These are phyloP conservation scores for Erebia aethiops DNA, from an alignment of 2,888 invertebrate genomes.

Conservation along the genomic window DNA sequence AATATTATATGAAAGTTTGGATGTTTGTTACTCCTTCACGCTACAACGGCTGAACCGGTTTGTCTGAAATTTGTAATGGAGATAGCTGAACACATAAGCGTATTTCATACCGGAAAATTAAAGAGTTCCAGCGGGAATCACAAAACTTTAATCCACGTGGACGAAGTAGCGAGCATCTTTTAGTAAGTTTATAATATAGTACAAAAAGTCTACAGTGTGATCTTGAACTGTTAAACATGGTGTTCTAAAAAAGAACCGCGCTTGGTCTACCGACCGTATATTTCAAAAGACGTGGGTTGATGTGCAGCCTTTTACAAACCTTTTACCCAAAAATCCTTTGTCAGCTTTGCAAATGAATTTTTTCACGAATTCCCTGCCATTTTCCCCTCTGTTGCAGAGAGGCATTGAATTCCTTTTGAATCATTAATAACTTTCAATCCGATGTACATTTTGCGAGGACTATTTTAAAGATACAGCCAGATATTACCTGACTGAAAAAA, in stretches of 20 bases:
- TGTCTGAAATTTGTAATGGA: neutral
- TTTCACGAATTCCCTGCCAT: conserved; percentile 29
- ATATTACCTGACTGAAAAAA: no score
- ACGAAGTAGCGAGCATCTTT: no score
- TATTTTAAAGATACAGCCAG: neutral
- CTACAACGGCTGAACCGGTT: neutral
- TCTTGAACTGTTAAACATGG: conserved; percentile 15
- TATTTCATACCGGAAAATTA: no score
- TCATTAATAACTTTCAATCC: conserved; percentile 35
- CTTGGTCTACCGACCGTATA: conserved; percentile 39
- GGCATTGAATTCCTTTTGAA: conserved; percentile 35
- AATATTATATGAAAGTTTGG: no score
- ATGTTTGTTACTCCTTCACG: no score
- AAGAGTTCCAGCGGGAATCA: no score
- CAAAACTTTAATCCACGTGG: no score
- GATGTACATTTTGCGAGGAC: conserved; percentile 30
- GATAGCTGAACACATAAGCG: no score
- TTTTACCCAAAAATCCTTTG: conserved; percentile 59
- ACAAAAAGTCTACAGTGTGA: neutral
- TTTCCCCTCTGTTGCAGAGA: conserved; percentile 28
- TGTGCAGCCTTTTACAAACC: conserved; percentile 47
- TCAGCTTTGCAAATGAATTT: conserved; percentile 47
- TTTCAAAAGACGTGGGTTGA: conserved; percentile 35
- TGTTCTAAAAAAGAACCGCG: conserved; percentile 20
- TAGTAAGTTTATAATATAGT: neutral